Evolutionary conservation across 23 tunicate genomes (phyloP), one percentile per base, ranked within the genome.

Genomic region (Oikopleura dioica): DNA sequence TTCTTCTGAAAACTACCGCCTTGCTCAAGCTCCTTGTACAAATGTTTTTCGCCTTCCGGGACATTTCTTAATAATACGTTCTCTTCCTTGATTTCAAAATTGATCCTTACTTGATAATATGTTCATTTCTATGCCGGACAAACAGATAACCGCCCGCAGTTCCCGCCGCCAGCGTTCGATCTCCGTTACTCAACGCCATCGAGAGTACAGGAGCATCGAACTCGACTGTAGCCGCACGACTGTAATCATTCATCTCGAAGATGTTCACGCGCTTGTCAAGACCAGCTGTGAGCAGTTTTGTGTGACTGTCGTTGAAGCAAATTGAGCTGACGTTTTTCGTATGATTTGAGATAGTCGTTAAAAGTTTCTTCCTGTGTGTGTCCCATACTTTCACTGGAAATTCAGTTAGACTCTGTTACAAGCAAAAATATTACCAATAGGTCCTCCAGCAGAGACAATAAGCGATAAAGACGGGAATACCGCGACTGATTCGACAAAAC

Each of bases 381-480:
- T 63, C 72, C 72, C 72, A 63, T 12, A 63, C 26, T 63, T 63
- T 63, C 32, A 63, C 72, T n/a, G n/a, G n/a, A n/a, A n/a, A n/a
- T n/a, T n/a, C n/a, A n/a, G n/a, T n/a, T n/a, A n/a, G n/a, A n/a
- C n/a, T n/a, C n/a, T n/a, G n/a, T n/a, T n/a, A n/a, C n/a, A n/a
- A n/a, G n/a, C n/a, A n/a, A n/a, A n/a, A n/a, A n/a, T n/a, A n/a
- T n/a, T n/a, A n/a, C n/a, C n/a, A 28, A 63, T 63, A 12, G 72
- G 72, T 23, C 72, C 72, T 2, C 72, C 72, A 4, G 72, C 26
- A 2, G 72, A 63, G 33, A 63, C 26, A 2, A 63, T 63, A 28
- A 63, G 72, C 29, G 72, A 63, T 31, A 63, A 12, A 2, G 72
- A 63, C 29, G 72, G 72, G 33, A 63, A 63, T 63, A 63, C 33